phyloP scores from a whole-genome alignment of 2,797 vertebrate species.

The Heterohyrax brucei region DNA sequence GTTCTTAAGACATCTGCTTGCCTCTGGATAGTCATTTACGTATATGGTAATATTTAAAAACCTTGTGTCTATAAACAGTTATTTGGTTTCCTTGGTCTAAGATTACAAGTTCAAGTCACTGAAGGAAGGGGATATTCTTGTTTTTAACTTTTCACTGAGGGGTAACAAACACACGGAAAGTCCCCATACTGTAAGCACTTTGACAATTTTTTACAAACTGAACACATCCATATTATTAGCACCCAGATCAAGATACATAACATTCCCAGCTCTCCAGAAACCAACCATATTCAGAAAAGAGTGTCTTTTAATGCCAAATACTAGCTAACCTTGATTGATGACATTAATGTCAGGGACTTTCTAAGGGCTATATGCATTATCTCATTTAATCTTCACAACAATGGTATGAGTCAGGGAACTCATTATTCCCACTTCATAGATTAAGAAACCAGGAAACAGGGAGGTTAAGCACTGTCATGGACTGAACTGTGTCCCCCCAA shows the following conservation, averaged over 20 bases:
- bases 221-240: not conserved
- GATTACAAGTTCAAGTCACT: not conserved
- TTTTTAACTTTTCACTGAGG: conserved; percentile 46
- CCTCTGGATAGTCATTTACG: conserved; percentile 7
- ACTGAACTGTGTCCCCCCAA: too few relatives aligned
- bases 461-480: not conserved
- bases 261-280: not conserved
- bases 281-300: conserved; percentile 24
- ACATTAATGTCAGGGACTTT: conserved; percentile 28
- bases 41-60: conserved; percentile 6
- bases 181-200: not conserved
- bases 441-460: conserved; percentile 13
- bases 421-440: not conserved
- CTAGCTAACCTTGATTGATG: not conserved
- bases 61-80: conserved; percentile 14
- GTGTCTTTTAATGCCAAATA: conserved; percentile 55
- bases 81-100: not conserved
- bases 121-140: conserved; percentile 16
- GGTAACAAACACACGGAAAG: not conserved
- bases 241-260: conserved; percentile 38
- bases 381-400: conserved; percentile 56
- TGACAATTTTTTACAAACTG: conserved; percentile 34
- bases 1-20: conserved; percentile 27
- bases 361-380: not conserved
- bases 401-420: too few relatives aligned